Evolutionary conservation across 2,797 vertebrate genomes (phyloP), one percentile per base, ranked within the genome.

Genomic region (Octomys mimax): DNA sequence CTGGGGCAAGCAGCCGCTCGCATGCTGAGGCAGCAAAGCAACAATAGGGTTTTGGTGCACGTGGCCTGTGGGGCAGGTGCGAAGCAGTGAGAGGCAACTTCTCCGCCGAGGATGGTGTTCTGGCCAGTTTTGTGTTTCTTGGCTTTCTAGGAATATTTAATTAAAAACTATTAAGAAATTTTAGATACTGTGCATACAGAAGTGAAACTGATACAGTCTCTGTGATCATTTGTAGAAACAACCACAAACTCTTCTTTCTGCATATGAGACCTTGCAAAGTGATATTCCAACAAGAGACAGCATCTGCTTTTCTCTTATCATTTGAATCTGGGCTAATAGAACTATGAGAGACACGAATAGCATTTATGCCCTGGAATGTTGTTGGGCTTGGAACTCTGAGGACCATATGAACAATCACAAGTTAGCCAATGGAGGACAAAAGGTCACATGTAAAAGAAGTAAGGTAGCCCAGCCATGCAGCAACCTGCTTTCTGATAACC

Each of bases 91-190:
- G 1, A 6, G 49, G 71, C 87, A 46, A 14, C 10, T 7, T 12
- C 21, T 62, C 28, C 54, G 57, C 8, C 9, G 62, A 33, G 54
- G 49, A 59, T 19, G 24, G 2, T 57, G 7, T 86, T 88, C 49
- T 78, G 21, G n/a, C 9, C 14, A 61, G 71, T 70, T 85, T 54
- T 87, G 19, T 83, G 22, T 62, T 91, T 80, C 46, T 92, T 94
- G 24, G 61, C 16, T 28, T 49, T 91, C 70, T 75, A 49, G 24
- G 84, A 33, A 82, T 87, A 31, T 36, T 36, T 84, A 71, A 33
- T 46, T 77, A 64, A 79, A 61, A 82, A 87, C 33, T 36, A 39
- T 1, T 82, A 28, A 94, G 54, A 88, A 57, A 54, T 26, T 61
- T 33, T 28, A 91, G 83, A 90, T 71, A 22, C 21, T 52, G 36